These are phyloP conservation scores for Bursaphelenchus mucronatus DNA, from an alignment of 1,140 invertebrate genomes.

Conservation along the genomic window DNA sequence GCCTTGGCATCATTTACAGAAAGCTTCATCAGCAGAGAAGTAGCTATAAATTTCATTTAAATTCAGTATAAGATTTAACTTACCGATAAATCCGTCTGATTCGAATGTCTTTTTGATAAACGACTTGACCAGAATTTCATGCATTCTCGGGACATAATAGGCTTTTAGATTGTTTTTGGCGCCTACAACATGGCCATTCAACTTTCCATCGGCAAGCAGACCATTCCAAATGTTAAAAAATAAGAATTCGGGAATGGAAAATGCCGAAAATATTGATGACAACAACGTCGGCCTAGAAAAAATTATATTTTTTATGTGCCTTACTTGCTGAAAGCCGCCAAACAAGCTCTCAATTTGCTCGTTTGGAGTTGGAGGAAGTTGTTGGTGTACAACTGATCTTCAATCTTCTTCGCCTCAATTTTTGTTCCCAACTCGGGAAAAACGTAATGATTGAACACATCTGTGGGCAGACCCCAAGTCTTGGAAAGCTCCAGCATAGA, in stretches of 20 bases:
- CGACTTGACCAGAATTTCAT: slow-evolving; percentile 27
- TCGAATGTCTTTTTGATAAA: slow-evolving; percentile 29
- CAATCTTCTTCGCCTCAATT: slow-evolving; percentile 33
- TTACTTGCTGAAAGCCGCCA: slow-evolving; percentile 39
- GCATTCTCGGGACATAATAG: slow-evolving; percentile 37
- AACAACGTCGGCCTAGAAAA: slow-evolving; percentile 30
- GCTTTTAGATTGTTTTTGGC: slow-evolving; percentile 44
- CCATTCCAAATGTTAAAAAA: slow-evolving; percentile 43
- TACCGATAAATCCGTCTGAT: slow-evolving; percentile 33
- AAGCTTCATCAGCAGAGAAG: slow-evolving; percentile 29
- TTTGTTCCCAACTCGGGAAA: slow-evolving; percentile 35
- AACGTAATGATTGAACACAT: slow-evolving; percentile 42
- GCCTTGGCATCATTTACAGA: slow-evolving; percentile 22
- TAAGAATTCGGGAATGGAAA: slow-evolving; percentile 30
- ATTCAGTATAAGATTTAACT: slow-evolving; percentile 23
- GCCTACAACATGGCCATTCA: slow-evolving; percentile 45
- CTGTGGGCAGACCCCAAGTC: slow-evolving; percentile 30
- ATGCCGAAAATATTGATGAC: slow-evolving; percentile 23
- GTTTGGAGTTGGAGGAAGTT: slow-evolving; percentile 28
- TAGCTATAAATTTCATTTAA: slow-evolving; percentile 24
- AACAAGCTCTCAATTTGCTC: slow-evolving; percentile 34
- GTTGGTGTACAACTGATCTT: slow-evolving; percentile 42
- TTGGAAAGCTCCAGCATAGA: slow-evolving; percentile 35
- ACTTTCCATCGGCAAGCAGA: slow-evolving; percentile 30
- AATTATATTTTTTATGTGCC: slow-evolving; percentile 8